Conservation (phyloP, 2,888 invertebrate genomes). For the Caenorhabditis drosophilae region DNA sequence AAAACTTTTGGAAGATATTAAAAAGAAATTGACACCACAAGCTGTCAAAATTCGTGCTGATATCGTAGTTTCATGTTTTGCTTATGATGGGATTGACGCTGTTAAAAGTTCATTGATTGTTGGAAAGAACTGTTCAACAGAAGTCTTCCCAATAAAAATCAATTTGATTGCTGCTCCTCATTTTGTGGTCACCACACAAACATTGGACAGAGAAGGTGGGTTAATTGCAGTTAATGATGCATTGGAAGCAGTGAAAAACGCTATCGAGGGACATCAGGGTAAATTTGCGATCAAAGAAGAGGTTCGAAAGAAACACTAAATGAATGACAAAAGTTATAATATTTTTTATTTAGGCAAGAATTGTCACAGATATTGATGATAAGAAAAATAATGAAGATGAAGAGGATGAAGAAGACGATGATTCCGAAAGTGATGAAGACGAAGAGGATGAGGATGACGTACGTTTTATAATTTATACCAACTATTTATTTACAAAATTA, state of each 20-base stretch:
- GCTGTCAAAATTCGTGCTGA: slow-evolving; percentile 87
- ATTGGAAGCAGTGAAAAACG: slow-evolving; percentile 83
- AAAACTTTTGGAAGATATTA: slow-evolving; percentile 89
- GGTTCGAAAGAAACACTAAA: slow-evolving; percentile 73
- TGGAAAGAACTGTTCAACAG: slow-evolving; percentile 87
- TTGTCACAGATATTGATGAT: slow-evolving; percentile 97
- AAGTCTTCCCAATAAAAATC: slow-evolving; percentile 93
- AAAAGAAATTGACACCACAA: slow-evolving; percentile 92
- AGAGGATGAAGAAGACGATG: slow-evolving; percentile 55
- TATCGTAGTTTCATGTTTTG: slow-evolving; percentile 86
- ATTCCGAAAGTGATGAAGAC: slow-evolving; percentile 61
- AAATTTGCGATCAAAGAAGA: slow-evolving; percentile 93
- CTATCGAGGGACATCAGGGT: slow-evolving; percentile 83
- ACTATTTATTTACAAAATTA: not conserved
- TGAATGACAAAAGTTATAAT: slow-evolving; percentile 28
- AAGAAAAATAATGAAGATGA: slow-evolving; percentile 76
- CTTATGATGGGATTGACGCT: slow-evolving; percentile 98
- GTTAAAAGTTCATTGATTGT: slow-evolving; percentile 87
- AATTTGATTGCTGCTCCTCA: slow-evolving; percentile 97
- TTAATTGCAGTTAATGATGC: slow-evolving; percentile 87
- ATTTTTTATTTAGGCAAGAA: slow-evolving; percentile 89
- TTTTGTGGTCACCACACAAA: slow-evolving; percentile 97
- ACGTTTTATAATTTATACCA: not conserved
- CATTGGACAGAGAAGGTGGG: slow-evolving; percentile 80
- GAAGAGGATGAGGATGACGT: slow-evolving; percentile 51